Percentiles rank a stretch among this genome's conserved stretches.
Conservation (phyloP, 2,797 vertebrate genomes). For the Urocyon cinereoargenteus region DNA sequence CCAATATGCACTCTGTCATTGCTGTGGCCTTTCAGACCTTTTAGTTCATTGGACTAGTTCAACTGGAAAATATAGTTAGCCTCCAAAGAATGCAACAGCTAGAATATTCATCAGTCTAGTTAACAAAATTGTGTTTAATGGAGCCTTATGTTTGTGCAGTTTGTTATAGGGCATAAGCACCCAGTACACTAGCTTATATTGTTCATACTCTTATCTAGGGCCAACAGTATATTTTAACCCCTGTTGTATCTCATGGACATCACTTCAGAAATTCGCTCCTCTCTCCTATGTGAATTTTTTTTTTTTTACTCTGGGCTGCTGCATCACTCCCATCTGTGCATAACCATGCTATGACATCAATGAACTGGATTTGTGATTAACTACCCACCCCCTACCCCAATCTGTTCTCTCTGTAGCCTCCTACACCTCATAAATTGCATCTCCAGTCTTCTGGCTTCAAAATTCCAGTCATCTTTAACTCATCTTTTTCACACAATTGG, state of each 20-base stretch:
- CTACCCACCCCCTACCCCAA: not conserved
- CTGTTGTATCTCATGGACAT: not conserved
- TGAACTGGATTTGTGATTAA: constrained; percentile 1
- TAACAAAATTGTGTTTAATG: constrained; percentile 33
- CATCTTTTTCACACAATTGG: not conserved
- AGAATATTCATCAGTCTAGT: constrained; percentile 50
- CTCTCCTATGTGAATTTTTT: not conserved
- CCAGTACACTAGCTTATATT: not conserved
- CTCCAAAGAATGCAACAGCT: not conserved
- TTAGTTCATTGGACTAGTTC: constrained; percentile 52
- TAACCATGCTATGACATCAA: not conserved
- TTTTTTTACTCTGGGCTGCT: not conserved
- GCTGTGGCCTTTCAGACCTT: not conserved
- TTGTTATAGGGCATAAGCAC: not conserved
- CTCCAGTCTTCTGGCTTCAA: not conserved
- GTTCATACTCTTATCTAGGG: not conserved
- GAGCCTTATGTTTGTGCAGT: not conserved
- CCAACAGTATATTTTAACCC: not conserved
- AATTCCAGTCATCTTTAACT: constrained; percentile 15
- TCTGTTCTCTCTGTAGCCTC: constrained; percentile 28
- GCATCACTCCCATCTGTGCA: not conserved
- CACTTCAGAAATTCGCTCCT: not conserved
- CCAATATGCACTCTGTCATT: not conserved
- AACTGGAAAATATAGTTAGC: constrained; percentile 52
- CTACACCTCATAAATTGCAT: not conserved